Conservation (phyloP, 1,140 invertebrate genomes). For the Ceratosolen solmsi region DNA sequence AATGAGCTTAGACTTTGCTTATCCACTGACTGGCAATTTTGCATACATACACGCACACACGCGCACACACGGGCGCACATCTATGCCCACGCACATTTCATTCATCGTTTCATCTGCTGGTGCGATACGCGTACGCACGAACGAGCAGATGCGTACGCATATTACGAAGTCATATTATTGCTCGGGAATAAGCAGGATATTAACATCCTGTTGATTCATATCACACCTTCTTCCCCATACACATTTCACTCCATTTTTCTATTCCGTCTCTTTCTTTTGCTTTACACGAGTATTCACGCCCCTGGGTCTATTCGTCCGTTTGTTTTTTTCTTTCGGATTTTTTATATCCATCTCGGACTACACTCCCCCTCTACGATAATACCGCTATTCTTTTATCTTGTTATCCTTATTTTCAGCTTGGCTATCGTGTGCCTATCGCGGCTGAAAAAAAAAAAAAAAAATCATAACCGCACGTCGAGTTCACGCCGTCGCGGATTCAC, state of each 20-base stretch:
- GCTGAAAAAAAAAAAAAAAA: too few species aligned
- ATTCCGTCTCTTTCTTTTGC: neutral
- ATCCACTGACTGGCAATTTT: too few species aligned
- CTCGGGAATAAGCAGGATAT: neutral
- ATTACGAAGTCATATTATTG: neutral
- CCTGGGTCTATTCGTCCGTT: neutral
- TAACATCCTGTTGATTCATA: neutral
- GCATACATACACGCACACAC: neutral
- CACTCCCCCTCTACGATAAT: neutral
- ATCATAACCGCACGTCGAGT: conserved; percentile 4
- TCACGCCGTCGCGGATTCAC: neutral
- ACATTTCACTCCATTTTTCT: neutral
- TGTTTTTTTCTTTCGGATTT: neutral
- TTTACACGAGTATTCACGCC: neutral
- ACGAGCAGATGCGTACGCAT: too few species aligned
- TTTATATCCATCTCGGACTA: neutral
- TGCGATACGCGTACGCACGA: too few species aligned
- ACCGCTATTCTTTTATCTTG: neutral
- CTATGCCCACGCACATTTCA: too few species aligned
- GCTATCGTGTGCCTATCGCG: neutral
- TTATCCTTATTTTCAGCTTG: neutral
- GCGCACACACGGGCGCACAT: too few species aligned
- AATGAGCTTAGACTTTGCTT: too few species aligned
- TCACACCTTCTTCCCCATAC: neutral
- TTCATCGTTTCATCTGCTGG: too few species aligned